These are phyloP conservation scores for Fragum fragum DNA, from an alignment of 2,888 invertebrate species.

Conservation along the genomic window DNA sequence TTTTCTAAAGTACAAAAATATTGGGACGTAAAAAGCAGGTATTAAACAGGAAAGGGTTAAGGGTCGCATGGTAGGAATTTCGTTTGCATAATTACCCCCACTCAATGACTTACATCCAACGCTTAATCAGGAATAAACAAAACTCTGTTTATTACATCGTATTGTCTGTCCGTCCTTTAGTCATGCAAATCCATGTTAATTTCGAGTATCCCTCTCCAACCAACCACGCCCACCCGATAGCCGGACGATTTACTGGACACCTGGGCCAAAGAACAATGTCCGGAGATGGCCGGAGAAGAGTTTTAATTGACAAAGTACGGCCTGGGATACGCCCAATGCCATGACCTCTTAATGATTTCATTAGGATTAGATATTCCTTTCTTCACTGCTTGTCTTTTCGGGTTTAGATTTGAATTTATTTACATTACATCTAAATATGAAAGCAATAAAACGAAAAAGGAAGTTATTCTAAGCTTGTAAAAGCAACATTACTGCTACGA, in stretches of 20 bases:
- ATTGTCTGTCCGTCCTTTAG: constrained; percentile 24
- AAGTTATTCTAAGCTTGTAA: no score
- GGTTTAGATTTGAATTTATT: no score
- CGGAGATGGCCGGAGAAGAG: constrained; percentile 46
- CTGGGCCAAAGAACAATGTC: constrained; percentile 52
- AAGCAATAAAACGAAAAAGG: no score
- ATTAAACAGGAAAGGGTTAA: no score
- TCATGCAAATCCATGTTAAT: constrained; percentile 60
- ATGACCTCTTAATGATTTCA: constrained; percentile 10
- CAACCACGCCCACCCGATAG: constrained; percentile 54
- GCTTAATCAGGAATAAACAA: constrained; percentile 28
- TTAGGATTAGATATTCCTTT: neutral
- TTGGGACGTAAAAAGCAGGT: no score
- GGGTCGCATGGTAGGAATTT: neutral
- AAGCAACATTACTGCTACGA: no score
- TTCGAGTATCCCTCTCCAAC: constrained; percentile 36
- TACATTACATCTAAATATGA: no score
- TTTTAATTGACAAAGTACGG: constrained; percentile 43
- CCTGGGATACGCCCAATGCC: constrained; percentile 42
- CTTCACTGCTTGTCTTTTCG: no score
- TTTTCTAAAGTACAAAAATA: no score
- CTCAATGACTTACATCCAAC: constrained; percentile 1
- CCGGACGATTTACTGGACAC: constrained; percentile 49
- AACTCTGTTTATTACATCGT: constrained; percentile 18
- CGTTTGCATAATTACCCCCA: constrained; percentile 5